Base-by-base conservation (phyloP, 2,113 vertebrate genomes). In the Rafetus swinhoei region DNA sequence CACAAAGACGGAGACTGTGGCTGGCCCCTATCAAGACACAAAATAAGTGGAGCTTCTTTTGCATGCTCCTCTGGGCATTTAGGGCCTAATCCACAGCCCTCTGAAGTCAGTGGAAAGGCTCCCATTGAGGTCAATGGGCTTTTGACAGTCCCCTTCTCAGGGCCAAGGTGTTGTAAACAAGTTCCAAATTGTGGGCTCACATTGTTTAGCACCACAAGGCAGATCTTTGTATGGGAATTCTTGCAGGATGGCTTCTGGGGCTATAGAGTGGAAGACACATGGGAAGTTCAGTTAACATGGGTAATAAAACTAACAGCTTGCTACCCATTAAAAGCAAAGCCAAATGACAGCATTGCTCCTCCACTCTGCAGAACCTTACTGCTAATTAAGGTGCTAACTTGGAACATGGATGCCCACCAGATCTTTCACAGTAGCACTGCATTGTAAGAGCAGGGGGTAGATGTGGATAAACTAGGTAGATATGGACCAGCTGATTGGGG, bases 241-340 rank as follows among this genome's bases (percentile, higher is more conserved):
- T 74, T 77, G 82, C 16, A 52, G 83, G 62, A 35, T 24, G 15
- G 45, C 57, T 87, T 81, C 55, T 88, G 85, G 19, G 56, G 76
- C 27, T 82, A 21, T 21, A 10, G 45, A 13, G 22, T 45, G 32
- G 15, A 0, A 29, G 14, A 5, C 7, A 0, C 22, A 52, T 59
- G 60, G 52, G 54, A 59, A 89, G 80, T 84, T 53, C 54, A 81
- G 53, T 21, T 81, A 56, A 6, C 2, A 18, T 79, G 79, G 5
- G 57, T 29, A 93, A 87, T 52, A 3, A 86, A 87, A 91, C 52
- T 2, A 62, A 39, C 84, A 29, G 13, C 19, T 0, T 0, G 59
- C n/a, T 85, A 54, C 32, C 56, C 45, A 27, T 62, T 82, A 45
- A 76, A 86, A 22, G 21, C 72, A 74, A 74, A 22, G 35, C 27